Base-by-base conservation (phyloP, 2,888 invertebrate species). In the Callyntrura guangdongensis region DNA sequence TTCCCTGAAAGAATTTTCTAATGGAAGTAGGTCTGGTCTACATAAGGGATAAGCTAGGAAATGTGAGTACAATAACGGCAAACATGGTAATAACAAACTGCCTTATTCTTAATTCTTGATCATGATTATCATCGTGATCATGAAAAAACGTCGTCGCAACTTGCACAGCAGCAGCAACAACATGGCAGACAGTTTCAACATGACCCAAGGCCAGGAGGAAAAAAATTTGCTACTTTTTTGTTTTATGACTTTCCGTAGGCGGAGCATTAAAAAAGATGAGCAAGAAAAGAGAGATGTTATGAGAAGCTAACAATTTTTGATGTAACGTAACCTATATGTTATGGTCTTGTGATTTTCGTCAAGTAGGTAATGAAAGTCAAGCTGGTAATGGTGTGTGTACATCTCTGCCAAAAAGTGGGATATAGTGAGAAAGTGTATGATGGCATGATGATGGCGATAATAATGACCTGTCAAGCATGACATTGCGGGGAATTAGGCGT, bases 201-300 rank as follows among this genome's bases (percentile, higher is more conserved):
- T 88, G 83, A 83, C 83, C 77, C 89, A 89, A 89, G 89, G 89
- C 74, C 89, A 20, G 61, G 64, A 59, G 14, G 11, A 83, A 84
- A 85, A 61, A 67, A 56, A 64, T 85, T 84, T 89, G 67, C 64
- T 79, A n/a, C 20, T 81, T 61, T 81, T 86, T 64, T 79, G 67
- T 89, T 83, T 89, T 85, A 89, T 79, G 89, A 77, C 89, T 67
- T 72, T 74, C 72, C 53, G 84, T 84, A 89, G 89, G 84, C 85
- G 89, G 61, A 77, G 45, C 67, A 27, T 67, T 36, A 81, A 67
- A 72, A 89, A 83, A 83, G 53, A 83, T 59, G 83, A 36, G 49
- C 53, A 86, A 59, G 61, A 49, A 3, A 27, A 79, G 59, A n/a
- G n/a, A 59, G 59, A 81, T 61, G 86, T 61, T 86, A 84, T 74